These are phyloP conservation scores for Cacajao melanocephalus DNA, from an alignment of 2,797 vertebrate species.

Conservation along the genomic window DNA sequence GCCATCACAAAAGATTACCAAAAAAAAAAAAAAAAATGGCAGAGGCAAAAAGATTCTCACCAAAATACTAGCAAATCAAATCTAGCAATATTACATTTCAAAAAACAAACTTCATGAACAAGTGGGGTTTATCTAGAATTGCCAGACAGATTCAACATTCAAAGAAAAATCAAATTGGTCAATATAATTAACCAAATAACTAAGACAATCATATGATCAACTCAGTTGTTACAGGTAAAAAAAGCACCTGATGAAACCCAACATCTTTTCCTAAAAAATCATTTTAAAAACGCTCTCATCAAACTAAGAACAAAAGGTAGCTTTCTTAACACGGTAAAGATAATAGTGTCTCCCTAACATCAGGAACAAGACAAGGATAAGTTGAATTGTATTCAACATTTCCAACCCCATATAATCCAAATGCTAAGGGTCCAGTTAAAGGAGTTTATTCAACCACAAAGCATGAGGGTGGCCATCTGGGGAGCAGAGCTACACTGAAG, in stretches of 20 bases:
- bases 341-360: not conserved
- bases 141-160: not conserved
- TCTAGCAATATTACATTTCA: not conserved
- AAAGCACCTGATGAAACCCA: not conserved
- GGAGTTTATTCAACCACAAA: not conserved
- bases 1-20: not conserved
- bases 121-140: not conserved
- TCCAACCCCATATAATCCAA: not conserved
- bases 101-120: not conserved
- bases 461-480: no score
- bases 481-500: not conserved
- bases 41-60: not conserved
- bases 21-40: not conserved
- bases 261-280: not conserved
- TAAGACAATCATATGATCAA: not conserved
- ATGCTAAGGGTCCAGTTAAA: not conserved
- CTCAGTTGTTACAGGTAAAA: not conserved
- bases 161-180: not conserved
- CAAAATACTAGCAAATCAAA: conserved; percentile 26
- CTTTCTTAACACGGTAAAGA: not conserved
- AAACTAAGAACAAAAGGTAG: not conserved
- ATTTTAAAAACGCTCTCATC: not conserved
- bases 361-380: not conserved
- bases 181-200: not conserved
- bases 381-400: not conserved